phyloP scores from a whole-genome alignment of 2,113 vertebrate genomes.

The Vidua macroura region DNA sequence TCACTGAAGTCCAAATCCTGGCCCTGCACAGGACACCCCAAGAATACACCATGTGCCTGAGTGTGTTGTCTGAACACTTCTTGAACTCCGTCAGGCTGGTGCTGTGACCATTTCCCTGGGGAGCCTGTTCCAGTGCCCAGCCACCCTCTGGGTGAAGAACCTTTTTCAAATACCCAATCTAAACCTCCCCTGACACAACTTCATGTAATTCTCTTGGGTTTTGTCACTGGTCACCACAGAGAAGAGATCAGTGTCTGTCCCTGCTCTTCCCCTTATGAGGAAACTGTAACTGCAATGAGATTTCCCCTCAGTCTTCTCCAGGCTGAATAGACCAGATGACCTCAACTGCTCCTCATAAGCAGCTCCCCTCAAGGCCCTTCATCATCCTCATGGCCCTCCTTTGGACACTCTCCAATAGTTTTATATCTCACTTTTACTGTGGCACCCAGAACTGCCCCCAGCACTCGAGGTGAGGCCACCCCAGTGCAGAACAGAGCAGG shows the following conservation, averaged over 20 bases:
- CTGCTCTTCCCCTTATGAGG: not conserved
- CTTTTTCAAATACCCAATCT: accelerated
- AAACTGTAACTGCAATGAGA: accelerated
- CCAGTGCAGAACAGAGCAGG: not conserved
- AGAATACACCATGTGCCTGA: not conserved
- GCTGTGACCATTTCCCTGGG: not conserved
- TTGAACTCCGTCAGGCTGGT: not conserved
- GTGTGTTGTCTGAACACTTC: not conserved
- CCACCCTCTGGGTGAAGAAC: not conserved
- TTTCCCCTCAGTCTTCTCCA: not conserved
- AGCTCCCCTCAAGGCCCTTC: not conserved
- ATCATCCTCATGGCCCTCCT: accelerated
- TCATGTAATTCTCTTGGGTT: accelerated
- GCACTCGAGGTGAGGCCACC: accelerated
- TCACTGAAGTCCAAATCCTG: not conserved
- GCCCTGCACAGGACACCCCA: not conserved
- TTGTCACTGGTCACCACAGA: not conserved
- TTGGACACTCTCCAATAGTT: not conserved
- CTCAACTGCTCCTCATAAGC: accelerated
- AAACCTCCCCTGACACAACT: not conserved
- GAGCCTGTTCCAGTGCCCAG: accelerated
- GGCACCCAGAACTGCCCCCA: not conserved
- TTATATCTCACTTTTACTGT: too few relatives aligned
- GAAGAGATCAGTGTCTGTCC: not conserved
- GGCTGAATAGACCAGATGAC: not conserved